phyloP scores from a whole-genome alignment of 35 echinoderm and acorn worm genomes.

The Amphiura filiformis region DNA sequence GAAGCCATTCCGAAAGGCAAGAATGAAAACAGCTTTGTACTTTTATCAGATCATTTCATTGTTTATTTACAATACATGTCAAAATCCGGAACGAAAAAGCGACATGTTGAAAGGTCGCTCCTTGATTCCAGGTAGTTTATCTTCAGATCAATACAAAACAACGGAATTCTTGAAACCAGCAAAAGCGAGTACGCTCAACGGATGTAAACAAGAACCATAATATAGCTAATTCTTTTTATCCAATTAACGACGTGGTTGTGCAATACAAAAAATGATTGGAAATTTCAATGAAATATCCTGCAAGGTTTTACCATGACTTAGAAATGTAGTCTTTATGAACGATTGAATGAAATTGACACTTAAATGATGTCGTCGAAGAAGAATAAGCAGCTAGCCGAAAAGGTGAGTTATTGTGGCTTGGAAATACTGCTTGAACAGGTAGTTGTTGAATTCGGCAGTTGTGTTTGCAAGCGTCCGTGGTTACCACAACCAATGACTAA shows the following conservation, averaged over 20 bases:
- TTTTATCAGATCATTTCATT: neutral
- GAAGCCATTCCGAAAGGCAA: conserved; percentile 57
- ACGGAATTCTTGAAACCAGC: neutral
- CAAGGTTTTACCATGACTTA: neutral
- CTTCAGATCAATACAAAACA: neutral
- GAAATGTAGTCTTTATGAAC: neutral
- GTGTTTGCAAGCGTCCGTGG: neutral
- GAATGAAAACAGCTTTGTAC: neutral
- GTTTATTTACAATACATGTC: neutral
- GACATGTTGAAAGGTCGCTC: neutral
- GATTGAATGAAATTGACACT: no score
- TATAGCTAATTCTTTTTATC: neutral
- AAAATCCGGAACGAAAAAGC: neutral
- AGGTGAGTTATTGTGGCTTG: neutral
- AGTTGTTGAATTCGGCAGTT: neutral
- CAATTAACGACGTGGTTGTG: neutral
- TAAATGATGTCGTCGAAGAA: neutral
- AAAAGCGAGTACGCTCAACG: neutral
- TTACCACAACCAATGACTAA: no score
- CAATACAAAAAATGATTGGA: no score
- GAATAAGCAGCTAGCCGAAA: neutral
- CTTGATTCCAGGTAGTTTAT: neutral
- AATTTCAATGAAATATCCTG: no score
- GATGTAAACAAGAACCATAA: neutral
- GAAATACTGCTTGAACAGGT: no score